phyloP scores from a whole-genome alignment of 2,888 invertebrate species.

The Podabrus alpinus region DNA sequence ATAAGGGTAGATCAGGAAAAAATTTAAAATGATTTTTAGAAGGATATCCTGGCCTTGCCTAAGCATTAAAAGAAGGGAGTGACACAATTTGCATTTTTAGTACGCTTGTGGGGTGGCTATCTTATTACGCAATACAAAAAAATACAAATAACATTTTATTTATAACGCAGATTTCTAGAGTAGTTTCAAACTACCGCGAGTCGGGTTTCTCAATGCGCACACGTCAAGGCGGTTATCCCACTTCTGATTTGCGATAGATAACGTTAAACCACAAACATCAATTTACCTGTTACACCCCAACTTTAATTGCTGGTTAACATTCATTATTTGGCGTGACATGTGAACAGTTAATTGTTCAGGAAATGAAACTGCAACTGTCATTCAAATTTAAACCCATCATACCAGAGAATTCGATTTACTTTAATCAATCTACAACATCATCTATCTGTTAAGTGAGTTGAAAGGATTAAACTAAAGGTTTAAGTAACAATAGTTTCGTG shows the following conservation, averaged over 20 bases:
- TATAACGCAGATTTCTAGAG: background rate
- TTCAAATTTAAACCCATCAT: background rate
- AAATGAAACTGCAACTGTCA: background rate
- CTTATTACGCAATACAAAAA: background rate
- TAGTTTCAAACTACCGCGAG: background rate
- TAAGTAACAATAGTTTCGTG: background rate
- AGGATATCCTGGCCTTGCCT: background rate
- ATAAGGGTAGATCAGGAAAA: background rate
- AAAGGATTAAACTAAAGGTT: background rate
- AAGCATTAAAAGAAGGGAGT: background rate
- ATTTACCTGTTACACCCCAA: conserved; percentile 1
- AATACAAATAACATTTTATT: background rate
- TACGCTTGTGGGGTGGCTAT: background rate
- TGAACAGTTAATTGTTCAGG: background rate
- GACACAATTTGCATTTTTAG: background rate
- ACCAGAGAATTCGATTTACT: background rate
- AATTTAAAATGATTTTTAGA: background rate
- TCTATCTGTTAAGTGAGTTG: background rate
- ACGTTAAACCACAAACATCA: background rate
- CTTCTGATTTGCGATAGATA: background rate
- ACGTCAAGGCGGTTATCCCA: background rate
- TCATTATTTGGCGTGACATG: background rate
- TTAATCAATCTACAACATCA: background rate
- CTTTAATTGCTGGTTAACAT: background rate
- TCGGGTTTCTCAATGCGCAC: background rate